phyloP scores from a whole-genome alignment of 2,797 vertebrate genomes.

The Periparus ater region DNA sequence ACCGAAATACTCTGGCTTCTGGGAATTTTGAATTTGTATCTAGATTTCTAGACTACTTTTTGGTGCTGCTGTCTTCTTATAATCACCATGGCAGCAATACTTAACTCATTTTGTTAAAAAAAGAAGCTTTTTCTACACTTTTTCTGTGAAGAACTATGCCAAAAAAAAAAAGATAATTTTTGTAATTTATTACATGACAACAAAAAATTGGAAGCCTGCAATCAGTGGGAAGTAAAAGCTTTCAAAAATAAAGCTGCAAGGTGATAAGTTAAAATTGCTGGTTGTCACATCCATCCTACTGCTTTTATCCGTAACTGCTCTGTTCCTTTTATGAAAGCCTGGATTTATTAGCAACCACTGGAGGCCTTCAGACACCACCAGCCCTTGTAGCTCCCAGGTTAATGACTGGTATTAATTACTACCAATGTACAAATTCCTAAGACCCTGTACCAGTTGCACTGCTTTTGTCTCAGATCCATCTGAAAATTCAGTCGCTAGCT shows the following conservation, averaged over 20 bases:
- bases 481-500: neutral
- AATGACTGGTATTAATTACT: slow-evolving; percentile 42
- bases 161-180: neutral
- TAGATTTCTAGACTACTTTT: neutral
- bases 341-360: neutral
- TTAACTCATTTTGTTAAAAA: slow-evolving; percentile 41
- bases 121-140: neutral
- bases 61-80: neutral
- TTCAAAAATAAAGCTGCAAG: slow-evolving; percentile 59
- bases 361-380: neutral
- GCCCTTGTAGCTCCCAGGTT: neutral
- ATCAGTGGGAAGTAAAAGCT: slow-evolving; percentile 66
- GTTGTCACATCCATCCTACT: slow-evolving; percentile 48
- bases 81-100: slow-evolving; percentile 46
- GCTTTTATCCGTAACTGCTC: slow-evolving; percentile 41
- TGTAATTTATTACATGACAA: slow-evolving; percentile 49
- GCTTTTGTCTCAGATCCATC: neutral
- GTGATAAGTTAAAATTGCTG: slow-evolving; percentile 62
- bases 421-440: neutral
- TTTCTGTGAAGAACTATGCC: neutral
- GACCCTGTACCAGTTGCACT: neutral
- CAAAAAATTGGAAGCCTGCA: slow-evolving; percentile 59
- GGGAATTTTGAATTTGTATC: neutral
- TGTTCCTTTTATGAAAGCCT: slow-evolving; percentile 33
- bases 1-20: neutral